Percentiles rank a stretch among this genome's conserved stretches.
phyloP scores from a whole-genome alignment of 2,113 vertebrate genomes.

The Hippocampus guttulatus region DNA sequence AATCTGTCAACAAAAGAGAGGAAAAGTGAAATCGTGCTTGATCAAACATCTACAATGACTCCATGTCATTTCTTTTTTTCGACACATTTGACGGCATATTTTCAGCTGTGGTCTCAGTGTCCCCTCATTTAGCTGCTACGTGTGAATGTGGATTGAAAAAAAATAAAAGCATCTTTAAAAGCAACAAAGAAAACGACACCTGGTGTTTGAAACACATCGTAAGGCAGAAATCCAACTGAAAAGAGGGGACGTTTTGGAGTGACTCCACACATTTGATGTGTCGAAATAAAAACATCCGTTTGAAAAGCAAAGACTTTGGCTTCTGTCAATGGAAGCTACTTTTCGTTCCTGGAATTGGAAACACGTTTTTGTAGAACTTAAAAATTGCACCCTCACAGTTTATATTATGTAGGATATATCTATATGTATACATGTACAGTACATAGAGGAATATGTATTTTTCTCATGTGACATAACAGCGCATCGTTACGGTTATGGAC shows the following conservation, averaged over 20 bases:
- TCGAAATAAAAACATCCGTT: conserved; percentile 36
- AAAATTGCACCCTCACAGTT: conserved; percentile 21
- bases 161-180: not conserved
- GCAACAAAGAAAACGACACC: not conserved
- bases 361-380: conserved; percentile 43
- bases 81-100: not conserved
- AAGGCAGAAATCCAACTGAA: not conserved
- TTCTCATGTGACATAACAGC: not conserved
- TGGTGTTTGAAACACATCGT: conserved; percentile 61
- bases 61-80: not conserved
- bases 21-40: not conserved
- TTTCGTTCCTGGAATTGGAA: not conserved
- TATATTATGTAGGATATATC: conserved; percentile 30
- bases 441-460: conserved; percentile 13
- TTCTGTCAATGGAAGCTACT: conserved; percentile 49
- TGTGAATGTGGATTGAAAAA: not conserved
- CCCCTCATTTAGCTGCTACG: not conserved
- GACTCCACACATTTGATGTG: conserved; percentile 56
- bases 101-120: not conserved
- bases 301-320: conserved; percentile 61
- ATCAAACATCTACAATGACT: not conserved
- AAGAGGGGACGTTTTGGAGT: conserved; percentile 26
- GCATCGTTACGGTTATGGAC: conserved; percentile 6
- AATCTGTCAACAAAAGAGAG: not conserved
- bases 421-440: conserved; percentile 15